These are phyloP conservation scores for Corvus moneduloides DNA, from an alignment of 2,113 vertebrate genomes.

Conservation along the genomic window DNA sequence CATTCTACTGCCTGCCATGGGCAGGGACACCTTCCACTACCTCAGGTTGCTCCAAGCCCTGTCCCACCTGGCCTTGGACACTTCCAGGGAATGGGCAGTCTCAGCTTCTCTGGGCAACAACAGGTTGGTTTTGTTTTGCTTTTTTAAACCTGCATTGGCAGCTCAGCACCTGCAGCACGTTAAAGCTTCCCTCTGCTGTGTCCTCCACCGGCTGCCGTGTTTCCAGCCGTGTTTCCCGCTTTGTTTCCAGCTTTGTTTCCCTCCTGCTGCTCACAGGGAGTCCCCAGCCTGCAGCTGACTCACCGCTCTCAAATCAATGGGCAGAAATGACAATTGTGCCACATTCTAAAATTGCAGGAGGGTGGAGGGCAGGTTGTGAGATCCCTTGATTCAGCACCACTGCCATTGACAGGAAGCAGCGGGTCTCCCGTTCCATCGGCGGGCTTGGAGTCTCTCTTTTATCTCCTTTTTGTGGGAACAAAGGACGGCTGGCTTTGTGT, in stretches of 20 bases:
- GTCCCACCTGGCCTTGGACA: neutral
- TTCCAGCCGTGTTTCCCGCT: neutral
- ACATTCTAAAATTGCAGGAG: neutral
- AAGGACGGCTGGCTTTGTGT: neutral
- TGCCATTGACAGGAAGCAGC: neutral
- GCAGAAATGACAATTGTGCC: neutral
- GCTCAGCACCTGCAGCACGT: fast-evolving
- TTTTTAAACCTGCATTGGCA: neutral
- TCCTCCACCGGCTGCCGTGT: neutral
- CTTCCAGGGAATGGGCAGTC: neutral
- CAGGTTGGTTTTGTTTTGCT: neutral
- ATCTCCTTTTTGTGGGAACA: constrained; percentile 33
- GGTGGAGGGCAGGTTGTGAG: neutral
- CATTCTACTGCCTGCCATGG: neutral
- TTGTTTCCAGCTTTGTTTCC: neutral
- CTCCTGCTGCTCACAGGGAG: neutral
- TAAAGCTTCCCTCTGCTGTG: neutral
- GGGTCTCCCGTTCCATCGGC: neutral
- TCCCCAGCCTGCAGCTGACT: neutral
- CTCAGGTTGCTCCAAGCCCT: neutral
- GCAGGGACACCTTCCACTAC: neutral
- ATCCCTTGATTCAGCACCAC: neutral
- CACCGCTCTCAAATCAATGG: neutral
- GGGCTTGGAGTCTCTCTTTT: neutral
- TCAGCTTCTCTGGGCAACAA: neutral